phyloP scores from a whole-genome alignment of 2,888 invertebrate genomes.

The Limenitis camilla region DNA sequence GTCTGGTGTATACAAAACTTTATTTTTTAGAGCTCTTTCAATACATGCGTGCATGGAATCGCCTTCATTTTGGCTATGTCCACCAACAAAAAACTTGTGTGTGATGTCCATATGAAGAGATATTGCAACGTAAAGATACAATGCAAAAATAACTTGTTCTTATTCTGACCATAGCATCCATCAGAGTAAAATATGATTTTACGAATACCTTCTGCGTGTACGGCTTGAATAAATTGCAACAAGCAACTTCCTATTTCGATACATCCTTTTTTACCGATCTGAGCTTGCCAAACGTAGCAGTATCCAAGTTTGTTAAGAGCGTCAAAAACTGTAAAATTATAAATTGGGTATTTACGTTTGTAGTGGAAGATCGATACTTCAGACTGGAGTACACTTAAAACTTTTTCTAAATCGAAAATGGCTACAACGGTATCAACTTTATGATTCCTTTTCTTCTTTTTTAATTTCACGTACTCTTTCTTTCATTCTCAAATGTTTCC shows the following conservation, averaged over 20 bases:
- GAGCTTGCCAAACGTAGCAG: constrained; percentile 26
- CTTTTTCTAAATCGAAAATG: constrained; percentile 29
- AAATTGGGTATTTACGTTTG: constrained; percentile 25
- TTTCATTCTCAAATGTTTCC: constrained; percentile 25
- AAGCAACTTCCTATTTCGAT: constrained; percentile 24
- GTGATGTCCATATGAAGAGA: neutral
- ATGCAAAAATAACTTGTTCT: constrained; percentile 5
- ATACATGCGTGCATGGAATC: constrained; percentile 18
- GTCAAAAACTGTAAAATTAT: constrained; percentile 29
- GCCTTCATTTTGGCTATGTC: constrained; percentile 19
- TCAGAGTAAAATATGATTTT: constrained; percentile 13
- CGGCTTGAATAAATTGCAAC: constrained; percentile 13
- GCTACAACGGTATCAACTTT: constrained; percentile 13
- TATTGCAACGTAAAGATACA: neutral
- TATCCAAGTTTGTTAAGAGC: constrained; percentile 16
- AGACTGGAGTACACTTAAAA: constrained; percentile 28
- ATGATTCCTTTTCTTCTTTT: constrained; percentile 22
- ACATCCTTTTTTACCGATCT: constrained; percentile 22
- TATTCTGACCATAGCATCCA: constrained; percentile 13
- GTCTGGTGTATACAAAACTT: constrained; percentile 12
- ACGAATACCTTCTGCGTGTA: constrained; percentile 2
- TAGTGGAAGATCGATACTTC: constrained; percentile 27
- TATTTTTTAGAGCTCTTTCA: constrained; percentile 7
- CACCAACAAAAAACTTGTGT: constrained; percentile 16
- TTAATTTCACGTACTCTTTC: constrained; percentile 26